Evolutionary conservation across 2,888 invertebrate species (phyloP).

Genomic region (Onchidella celtica): DNA sequence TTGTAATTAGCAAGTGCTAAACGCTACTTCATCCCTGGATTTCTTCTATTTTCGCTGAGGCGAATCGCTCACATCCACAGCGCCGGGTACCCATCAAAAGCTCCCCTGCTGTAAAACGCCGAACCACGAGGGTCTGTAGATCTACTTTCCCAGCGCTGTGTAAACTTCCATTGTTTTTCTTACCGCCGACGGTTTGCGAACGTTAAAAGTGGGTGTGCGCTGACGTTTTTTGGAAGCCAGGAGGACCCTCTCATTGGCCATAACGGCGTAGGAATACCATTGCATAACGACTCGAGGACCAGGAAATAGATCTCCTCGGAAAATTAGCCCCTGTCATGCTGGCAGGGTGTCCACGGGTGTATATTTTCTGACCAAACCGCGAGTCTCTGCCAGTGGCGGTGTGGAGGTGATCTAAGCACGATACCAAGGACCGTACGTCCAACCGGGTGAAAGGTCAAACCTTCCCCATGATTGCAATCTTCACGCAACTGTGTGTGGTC

Average conservation of each 20-base stretch:
- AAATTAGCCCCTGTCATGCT: not conserved
- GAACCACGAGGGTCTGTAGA: not conserved
- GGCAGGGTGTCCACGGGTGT: constrained; percentile 4
- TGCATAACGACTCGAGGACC: constrained; percentile 2
- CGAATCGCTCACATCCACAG: constrained; percentile 7
- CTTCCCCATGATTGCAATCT: constrained; percentile 9
- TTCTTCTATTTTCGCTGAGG: constrained; percentile 19
- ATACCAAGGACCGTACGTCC: not conserved
- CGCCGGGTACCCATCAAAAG: constrained; percentile 34
- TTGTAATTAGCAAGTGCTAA: constrained; percentile 45
- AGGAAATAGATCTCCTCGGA: not conserved
- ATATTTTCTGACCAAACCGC: constrained; percentile 31
- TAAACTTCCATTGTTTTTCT: constrained; percentile 26
- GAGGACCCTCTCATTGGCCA: not conserved
- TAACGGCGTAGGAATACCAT: not conserved
- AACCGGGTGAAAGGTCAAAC: constrained; percentile 21
- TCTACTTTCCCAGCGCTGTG: not conserved
- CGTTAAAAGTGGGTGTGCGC: not conserved
- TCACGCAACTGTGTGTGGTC: constrained; percentile 34
- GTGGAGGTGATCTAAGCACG: not conserved
- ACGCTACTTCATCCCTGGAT: not conserved
- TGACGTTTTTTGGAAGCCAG: too few relatives aligned
- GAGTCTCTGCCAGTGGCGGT: not conserved
- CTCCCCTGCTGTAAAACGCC: not conserved
- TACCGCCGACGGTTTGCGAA: constrained; percentile 13